A percentile compares a stretch with the other conserved stretches of the same genome.
Evolutionary conservation across 2,888 invertebrate species (phyloP).

Genomic region (Megastigmus dorsalis): DNA sequence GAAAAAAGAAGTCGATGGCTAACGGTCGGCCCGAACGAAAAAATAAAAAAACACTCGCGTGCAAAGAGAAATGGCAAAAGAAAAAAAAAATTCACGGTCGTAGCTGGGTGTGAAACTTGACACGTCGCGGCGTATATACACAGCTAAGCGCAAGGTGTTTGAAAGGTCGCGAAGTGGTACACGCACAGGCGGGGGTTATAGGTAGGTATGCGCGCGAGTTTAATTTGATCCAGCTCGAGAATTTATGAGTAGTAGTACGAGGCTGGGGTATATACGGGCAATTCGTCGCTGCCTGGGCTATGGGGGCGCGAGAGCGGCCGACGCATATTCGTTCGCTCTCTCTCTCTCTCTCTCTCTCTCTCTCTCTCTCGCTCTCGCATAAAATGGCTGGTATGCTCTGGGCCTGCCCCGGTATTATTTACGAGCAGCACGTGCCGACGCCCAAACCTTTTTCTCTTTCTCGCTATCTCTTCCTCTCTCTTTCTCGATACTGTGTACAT

Average conservation of each 20-base stretch:
- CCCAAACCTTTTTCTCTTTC: not conserved
- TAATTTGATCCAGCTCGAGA: slow-evolving; percentile 34
- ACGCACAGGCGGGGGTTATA: not conserved
- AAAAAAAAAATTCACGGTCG: too few species aligned
- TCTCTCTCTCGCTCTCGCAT: too few species aligned
- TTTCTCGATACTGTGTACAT: too few species aligned
- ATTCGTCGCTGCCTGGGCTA: slow-evolving; percentile 50
- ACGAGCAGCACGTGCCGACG: slow-evolving; percentile 54
- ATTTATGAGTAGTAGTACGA: slow-evolving; percentile 7
- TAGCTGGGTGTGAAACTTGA: too few species aligned
- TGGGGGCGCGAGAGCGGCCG: not conserved
- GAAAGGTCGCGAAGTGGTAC: slow-evolving; percentile 2
- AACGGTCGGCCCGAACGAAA: too few species aligned
- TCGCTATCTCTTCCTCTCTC: not conserved
- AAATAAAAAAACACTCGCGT: too few species aligned
- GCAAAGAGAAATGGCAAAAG: too few species aligned
- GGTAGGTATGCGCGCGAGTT: slow-evolving; percentile 32
- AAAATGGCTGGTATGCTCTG: slow-evolving; percentile 45
- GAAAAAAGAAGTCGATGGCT: too few species aligned
- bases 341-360: too few species aligned
- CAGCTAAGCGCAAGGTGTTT: not conserved
- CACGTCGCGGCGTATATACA: too few species aligned
- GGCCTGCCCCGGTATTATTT: slow-evolving; percentile 54
- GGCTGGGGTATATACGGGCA: not conserved
- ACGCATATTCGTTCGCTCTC: too few species aligned